Conservation (phyloP, 2,797 vertebrate species). For the Sebastes hubbsi region DNA sequence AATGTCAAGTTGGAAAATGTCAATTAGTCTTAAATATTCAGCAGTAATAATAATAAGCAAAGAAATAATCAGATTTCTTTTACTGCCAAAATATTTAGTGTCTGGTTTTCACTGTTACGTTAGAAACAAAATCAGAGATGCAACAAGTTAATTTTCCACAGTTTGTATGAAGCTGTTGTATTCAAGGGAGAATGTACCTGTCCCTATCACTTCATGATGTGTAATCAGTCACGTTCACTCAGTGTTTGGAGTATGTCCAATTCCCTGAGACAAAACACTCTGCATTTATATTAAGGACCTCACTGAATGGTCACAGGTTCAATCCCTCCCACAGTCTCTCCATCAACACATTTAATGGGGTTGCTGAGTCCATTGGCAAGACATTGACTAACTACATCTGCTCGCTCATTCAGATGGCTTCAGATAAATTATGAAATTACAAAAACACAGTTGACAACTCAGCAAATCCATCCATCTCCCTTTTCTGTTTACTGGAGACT, state of each 20-base stretch:
- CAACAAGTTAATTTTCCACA: background rate
- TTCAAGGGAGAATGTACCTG: background rate
- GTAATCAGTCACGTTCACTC: background rate
- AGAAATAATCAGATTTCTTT: background rate
- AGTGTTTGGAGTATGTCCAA: background rate
- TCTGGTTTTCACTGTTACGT: background rate
- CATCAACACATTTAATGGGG: slow-evolving; percentile 11
- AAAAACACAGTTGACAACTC: slow-evolving; percentile 10
- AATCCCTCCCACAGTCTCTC: background rate
- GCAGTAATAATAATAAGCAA: background rate
- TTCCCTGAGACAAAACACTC: background rate
- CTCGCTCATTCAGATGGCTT: slow-evolving; percentile 29
- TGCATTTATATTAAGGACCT: background rate
- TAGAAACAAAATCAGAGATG: background rate
- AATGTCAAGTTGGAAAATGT: no score
- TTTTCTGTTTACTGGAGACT: slow-evolving; percentile 21
- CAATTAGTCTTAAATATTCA: background rate
- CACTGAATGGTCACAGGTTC: background rate
- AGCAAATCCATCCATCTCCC: slow-evolving; percentile 14
- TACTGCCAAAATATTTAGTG: background rate
- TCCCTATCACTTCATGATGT: background rate
- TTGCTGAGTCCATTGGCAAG: slow-evolving; percentile 14
- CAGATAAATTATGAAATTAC: slow-evolving; percentile 17
- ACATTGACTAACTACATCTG: slow-evolving; percentile 25
- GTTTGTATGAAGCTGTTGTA: slow-evolving; percentile 3